Evolutionary conservation across 2,113 vertebrate species (phyloP).

Genomic region (Sceloporus undulatus): DNA sequence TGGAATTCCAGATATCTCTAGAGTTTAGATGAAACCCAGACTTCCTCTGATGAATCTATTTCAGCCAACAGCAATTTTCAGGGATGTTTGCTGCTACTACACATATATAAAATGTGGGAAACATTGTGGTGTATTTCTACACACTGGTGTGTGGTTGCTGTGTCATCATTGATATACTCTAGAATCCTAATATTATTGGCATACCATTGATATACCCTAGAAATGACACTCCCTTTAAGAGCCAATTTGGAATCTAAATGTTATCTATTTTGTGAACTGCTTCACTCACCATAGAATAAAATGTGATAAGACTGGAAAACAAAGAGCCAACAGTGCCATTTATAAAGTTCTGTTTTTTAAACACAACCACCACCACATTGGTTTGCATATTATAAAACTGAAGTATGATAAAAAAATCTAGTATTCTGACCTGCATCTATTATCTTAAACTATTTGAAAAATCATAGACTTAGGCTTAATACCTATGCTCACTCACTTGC

Average conservation of each 20-base stretch:
- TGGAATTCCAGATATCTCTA: too few relatives aligned
- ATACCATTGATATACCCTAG: neutral
- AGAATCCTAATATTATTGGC: neutral
- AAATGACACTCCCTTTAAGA: neutral
- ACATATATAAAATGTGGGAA: neutral
- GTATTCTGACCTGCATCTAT: too few relatives aligned
- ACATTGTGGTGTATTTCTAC: too few relatives aligned
- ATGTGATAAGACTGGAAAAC: neutral
- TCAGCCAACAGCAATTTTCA: neutral
- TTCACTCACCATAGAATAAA: neutral
- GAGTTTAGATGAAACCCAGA: neutral
- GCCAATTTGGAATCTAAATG: neutral
- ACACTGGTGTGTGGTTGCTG: too few relatives aligned
- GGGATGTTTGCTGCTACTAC: neutral
- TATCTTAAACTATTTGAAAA: neutral
- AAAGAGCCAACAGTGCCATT: neutral
- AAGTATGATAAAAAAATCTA: neutral
- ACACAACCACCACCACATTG: neutral
- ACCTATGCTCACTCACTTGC: neutral
- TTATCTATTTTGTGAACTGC: neutral
- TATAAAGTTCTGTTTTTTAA: neutral
- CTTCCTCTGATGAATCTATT: neutral
- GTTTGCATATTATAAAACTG: neutral
- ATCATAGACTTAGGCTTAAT: neutral
- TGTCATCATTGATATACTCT: neutral